phyloP scores from a whole-genome alignment of 2,888 invertebrate genomes.

The Boloria euphrosyne region DNA sequence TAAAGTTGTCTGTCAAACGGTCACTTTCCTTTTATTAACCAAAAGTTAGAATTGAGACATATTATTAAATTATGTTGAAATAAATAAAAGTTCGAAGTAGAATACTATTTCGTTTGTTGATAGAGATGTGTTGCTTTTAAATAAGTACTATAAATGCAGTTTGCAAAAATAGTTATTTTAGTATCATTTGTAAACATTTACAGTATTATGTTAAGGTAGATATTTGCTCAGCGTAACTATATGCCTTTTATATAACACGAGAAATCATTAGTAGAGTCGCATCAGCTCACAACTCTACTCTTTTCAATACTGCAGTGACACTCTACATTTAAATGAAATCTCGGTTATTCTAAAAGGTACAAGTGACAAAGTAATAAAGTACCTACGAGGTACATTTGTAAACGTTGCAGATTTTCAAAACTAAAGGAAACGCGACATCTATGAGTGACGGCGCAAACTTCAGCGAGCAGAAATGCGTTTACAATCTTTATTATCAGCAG shows the following conservation, averaged over 20 bases:
- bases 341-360: slow-evolving; percentile 28
- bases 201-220: neutral
- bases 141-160: neutral
- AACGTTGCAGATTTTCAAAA: slow-evolving; percentile 36
- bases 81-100: neutral
- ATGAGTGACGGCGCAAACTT: slow-evolving; percentile 73
- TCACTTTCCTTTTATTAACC: slow-evolving; percentile 11
- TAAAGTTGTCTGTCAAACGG: slow-evolving; percentile 16
- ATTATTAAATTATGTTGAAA: neutral
- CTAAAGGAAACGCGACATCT: slow-evolving; percentile 73
- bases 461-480: slow-evolving; percentile 77
- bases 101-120: too few relatives aligned
- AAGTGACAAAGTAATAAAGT: slow-evolving; percentile 19
- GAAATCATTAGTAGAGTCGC: slow-evolving; percentile 29
- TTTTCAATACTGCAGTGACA: slow-evolving; percentile 31
- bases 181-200: neutral
- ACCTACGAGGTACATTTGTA: slow-evolving; percentile 29
- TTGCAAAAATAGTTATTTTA: neutral
- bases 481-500: slow-evolving; percentile 79
- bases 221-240: neutral
- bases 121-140: too few relatives aligned
- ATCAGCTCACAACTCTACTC: slow-evolving; percentile 24
- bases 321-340: slow-evolving; percentile 31
- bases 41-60: neutral
- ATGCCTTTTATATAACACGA: slow-evolving; percentile 27